Evolutionary conservation across 2,888 invertebrate genomes (phyloP).

Genomic region (Cosmopolites sordidus): DNA sequence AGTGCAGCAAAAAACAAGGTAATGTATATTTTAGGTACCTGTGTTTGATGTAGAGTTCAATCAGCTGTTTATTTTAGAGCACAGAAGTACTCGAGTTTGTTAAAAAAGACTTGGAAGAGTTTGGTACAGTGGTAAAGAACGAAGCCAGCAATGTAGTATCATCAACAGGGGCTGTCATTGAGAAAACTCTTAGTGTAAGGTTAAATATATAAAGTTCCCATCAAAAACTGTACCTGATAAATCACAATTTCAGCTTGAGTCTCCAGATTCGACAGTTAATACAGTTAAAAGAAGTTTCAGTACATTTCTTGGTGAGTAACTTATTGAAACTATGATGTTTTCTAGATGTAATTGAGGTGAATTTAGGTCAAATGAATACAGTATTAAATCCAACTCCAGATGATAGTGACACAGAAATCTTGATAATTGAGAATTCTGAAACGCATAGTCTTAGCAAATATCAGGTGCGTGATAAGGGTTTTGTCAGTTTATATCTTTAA

Average conservation of each 20-base stretch:
- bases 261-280: constrained; percentile 66
- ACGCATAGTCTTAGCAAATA: constrained; percentile 61
- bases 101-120: constrained; percentile 71
- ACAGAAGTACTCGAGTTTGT: constrained; percentile 72
- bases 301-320: constrained; percentile 58
- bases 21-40: constrained; percentile 11
- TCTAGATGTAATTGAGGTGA: constrained; percentile 4
- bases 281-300: constrained; percentile 69
- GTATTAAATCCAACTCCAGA: constrained; percentile 64
- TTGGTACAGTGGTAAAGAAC: constrained; percentile 65
- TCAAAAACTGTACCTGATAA: constrained; percentile 3
- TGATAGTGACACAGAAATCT: constrained; percentile 67
- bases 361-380: constrained; percentile 63
- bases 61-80: constrained; percentile 53
- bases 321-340: constrained; percentile 4
- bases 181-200: constrained; percentile 64
- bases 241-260: constrained; percentile 57
- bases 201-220: background rate
- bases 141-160: constrained; percentile 66
- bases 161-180: constrained; percentile 62
- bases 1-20: constrained; percentile 49
- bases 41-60: background rate
- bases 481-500: no score
- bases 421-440: constrained; percentile 61
- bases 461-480: constrained; percentile 50